Evolutionary conservation across 2,113 vertebrate species (phyloP).

Genomic region (Antechinus flavipes): DNA sequence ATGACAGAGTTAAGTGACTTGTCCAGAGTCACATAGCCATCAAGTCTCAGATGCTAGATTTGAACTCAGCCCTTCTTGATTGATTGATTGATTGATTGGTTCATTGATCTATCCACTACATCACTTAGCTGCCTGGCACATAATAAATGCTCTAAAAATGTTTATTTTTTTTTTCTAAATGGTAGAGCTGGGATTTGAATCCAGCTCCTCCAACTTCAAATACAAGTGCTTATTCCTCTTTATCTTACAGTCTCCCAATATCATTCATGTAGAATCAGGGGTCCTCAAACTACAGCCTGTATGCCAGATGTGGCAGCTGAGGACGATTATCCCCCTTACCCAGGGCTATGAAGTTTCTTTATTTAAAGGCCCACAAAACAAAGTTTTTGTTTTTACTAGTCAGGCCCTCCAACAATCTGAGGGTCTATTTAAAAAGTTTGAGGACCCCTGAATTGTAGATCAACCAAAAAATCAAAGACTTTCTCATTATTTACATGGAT

Average conservation of each 20-base stretch:
- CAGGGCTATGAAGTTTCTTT: too few species aligned
- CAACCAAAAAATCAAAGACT: slow-evolving; percentile 17
- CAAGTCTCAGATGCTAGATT: background rate
- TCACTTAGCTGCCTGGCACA: background rate
- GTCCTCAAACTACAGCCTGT: too few species aligned
- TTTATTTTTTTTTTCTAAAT: background rate
- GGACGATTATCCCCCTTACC: too few species aligned
- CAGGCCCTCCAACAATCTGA: too few species aligned
- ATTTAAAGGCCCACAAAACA: too few species aligned
- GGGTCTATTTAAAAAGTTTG: too few species aligned
- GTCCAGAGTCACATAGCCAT: background rate
- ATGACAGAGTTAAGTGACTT: background rate
- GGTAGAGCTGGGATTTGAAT: background rate
- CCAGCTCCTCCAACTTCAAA: background rate
- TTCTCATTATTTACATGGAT: slow-evolving; percentile 40
- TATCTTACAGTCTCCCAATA: background rate
- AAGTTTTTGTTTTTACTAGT: too few species aligned
- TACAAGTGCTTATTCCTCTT: background rate
- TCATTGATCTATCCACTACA: background rate
- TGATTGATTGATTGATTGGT: too few species aligned
- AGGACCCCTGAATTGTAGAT: background rate
- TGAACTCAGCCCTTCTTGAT: background rate
- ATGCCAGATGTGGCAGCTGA: too few species aligned
- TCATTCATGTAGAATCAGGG: background rate
- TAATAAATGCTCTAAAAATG: background rate